Evolutionary conservation across 2,113 vertebrate species (phyloP), one percentile per base, ranked within the genome.

Genomic region (Butastur rufipennis): DNA sequence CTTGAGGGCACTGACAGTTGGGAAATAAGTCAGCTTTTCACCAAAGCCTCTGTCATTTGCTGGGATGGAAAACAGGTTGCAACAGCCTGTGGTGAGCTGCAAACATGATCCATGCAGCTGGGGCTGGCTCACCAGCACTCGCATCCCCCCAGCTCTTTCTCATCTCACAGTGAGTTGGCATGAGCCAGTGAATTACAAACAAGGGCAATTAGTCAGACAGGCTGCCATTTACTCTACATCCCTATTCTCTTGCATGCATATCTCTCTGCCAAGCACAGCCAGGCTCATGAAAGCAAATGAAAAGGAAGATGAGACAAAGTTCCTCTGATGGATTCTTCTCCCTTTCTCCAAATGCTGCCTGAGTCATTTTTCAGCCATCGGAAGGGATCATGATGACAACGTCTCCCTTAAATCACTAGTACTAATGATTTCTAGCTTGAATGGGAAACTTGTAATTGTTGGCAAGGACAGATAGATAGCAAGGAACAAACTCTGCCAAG

Each of bases 231-330:
- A 21, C 74, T 53, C 70, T 15, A 16, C 84, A 14, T 21, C 61
- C n/a, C 50, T 2, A 0, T 19, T 27, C 63, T 23, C 77, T 14
- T 3, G 19, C 9, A 7, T 4, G 14, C n/a, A 3, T 11, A 8
- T 47, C 52, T 32, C 58, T 47, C 59, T 91, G 93, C 84, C 95
- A 77, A 63, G 77, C 56, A 71, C 56, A 71, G 74, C 43, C 13
- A 0, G 58, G 92, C 85, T 88, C 20, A 1, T 36, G 90, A 29
- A 62, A 86, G 71, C 65, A 22, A 71, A 91, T 53, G 43, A 45
- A 71, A 87, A 53, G 36, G 48, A 67, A 43, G 61, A 71, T 11
- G 53, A 88, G 62, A 48, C 56, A 40, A 80, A 53, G 58, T 65
- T 70, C 62, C 45, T 48, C 47, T 73, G 92, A 86, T 47, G 66